Percentiles rank a stretch among this genome's conserved stretches.
Conservation (phyloP, 2,888 invertebrate genomes). For the Escarpia spicata region DNA sequence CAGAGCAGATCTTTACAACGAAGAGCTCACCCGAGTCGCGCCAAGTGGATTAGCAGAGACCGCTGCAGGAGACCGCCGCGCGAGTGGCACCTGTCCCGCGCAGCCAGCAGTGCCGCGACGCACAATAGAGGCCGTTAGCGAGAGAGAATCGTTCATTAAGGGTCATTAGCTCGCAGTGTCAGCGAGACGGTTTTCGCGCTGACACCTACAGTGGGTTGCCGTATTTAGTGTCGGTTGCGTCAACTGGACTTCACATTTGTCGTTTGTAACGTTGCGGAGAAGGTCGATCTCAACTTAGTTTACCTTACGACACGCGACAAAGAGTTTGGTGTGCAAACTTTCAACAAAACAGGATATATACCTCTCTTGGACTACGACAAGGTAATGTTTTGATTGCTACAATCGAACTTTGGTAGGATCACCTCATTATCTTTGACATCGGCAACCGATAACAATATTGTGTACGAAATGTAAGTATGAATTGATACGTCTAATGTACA, state of each 20-base stretch:
- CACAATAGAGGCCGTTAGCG: slow-evolving; percentile 1
- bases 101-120: neutral
- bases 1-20: neutral
- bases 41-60: neutral
- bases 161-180: neutral
- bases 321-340: neutral
- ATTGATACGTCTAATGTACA: too few species aligned
- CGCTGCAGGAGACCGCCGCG: neutral
- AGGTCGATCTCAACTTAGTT: neutral
- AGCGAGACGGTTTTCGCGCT: slow-evolving; percentile 3
- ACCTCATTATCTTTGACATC: neutral
- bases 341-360: neutral
- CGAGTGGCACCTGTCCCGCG: neutral
- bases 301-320: neutral
- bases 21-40: neutral
- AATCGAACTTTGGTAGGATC: neutral
- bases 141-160: slow-evolving; percentile 10
- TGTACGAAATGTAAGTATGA: too few species aligned
- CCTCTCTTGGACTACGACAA: neutral
- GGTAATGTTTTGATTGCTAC: neutral
- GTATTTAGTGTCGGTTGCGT: slow-evolving; percentile 1
- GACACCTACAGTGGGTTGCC: neutral
- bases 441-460: neutral
- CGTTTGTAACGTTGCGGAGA: neutral
- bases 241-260: neutral